Evolutionary conservation across 2,888 invertebrate genomes (phyloP).

Genomic region (Lordiphosa andalusiaca): DNA sequence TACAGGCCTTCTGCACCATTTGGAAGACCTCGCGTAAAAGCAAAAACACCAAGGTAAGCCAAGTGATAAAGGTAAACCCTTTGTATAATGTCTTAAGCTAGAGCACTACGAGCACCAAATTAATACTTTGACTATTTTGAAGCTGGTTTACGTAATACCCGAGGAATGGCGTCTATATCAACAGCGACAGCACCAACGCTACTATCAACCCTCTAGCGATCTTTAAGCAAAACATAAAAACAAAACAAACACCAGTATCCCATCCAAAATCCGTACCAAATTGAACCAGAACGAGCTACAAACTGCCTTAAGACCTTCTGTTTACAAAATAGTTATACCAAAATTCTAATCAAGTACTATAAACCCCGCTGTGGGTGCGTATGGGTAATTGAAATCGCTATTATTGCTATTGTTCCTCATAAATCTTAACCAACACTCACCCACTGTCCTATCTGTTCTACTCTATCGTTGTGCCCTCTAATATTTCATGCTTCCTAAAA

Average conservation of each 20-base stretch:
- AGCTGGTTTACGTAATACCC: conserved; percentile 81
- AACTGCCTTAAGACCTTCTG: no score
- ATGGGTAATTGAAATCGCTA: no score
- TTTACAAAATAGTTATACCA: no score
- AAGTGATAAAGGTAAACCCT: not conserved
- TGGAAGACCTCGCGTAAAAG: conserved; percentile 85
- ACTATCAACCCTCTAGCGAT: conserved; percentile 80
- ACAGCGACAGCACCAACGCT: conserved; percentile 79
- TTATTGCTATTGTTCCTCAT: no score
- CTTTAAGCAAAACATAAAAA: conserved; percentile 58
- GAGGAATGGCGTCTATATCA: conserved; percentile 81
- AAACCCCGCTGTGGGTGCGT: no score
- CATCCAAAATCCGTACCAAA: conserved; percentile 27
- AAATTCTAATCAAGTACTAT: no score
- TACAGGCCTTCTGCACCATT: conserved; percentile 92
- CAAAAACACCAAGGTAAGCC: conserved; percentile 85
- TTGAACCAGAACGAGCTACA: conserved; percentile 12
- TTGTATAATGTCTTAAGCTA: conserved; percentile 9
- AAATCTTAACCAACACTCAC: no score
- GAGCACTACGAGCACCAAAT: conserved; percentile 10
- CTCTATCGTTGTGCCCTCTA: conserved; percentile 10
- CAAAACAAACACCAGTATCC: conserved; percentile 15
- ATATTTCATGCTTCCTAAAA: conserved; percentile 9
- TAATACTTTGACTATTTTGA: conserved; percentile 28
- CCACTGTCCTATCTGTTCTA: no score